Evolutionary conservation across 2,113 vertebrate species (phyloP).

Genomic region (rat (Rattus norvegicus)): DNA sequence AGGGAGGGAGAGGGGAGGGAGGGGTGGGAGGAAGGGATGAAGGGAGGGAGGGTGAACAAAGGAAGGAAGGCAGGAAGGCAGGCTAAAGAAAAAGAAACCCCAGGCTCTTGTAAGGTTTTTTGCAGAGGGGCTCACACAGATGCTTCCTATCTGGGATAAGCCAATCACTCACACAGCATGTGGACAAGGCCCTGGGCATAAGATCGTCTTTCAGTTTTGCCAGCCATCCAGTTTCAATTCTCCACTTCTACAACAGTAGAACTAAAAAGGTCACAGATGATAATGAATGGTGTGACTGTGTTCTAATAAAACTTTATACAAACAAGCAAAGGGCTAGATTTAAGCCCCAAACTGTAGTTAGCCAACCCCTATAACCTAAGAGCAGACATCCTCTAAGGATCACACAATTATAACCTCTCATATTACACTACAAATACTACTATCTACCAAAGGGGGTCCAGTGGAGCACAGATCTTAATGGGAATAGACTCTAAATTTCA

Average conservation of each 20-base stretch:
- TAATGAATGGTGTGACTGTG: background rate
- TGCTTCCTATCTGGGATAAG: background rate
- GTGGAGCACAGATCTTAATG: background rate
- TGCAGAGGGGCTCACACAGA: background rate
- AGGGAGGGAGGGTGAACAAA: fast-evolving
- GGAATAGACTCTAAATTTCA: background rate
- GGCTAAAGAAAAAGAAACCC: background rate
- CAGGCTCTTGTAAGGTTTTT: background rate
- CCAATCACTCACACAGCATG: background rate
- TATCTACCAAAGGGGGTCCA: background rate
- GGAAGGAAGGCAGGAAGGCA: too few species aligned
- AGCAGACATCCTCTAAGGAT: background rate
- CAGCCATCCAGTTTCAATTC: background rate
- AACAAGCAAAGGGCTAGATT: background rate
- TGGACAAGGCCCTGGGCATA: background rate
- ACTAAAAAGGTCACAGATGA: background rate
- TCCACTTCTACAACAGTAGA: background rate
- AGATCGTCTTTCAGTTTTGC: background rate
- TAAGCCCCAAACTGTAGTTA: background rate
- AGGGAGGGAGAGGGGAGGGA: background rate
- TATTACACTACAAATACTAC: background rate
- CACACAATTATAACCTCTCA: background rate
- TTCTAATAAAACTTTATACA: conserved; percentile 43
- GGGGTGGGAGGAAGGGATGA: background rate
- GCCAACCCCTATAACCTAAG: background rate